Evolutionary conservation across 2,113 vertebrate species (phyloP).

Genomic region (Tamias sibiricus): DNA sequence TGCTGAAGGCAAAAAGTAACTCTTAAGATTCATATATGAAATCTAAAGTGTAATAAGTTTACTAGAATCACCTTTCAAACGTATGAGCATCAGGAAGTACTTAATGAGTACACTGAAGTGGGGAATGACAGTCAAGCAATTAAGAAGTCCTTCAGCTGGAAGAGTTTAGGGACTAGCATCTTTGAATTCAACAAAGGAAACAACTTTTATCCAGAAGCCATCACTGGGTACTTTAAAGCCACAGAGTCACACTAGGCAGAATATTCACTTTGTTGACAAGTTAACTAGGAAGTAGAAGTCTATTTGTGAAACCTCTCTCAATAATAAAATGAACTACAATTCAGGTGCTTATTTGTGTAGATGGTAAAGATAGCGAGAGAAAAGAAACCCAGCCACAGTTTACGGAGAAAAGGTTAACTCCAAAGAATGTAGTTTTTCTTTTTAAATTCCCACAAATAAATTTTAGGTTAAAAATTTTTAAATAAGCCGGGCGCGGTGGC

Average conservation of each 20-base stretch:
- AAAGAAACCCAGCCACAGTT: background rate
- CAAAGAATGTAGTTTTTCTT: background rate
- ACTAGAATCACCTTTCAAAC: background rate
- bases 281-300: constrained; percentile 9
- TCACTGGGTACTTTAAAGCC: background rate
- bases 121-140: background rate
- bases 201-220: background rate
- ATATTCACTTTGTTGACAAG: background rate
- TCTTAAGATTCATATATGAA: background rate
- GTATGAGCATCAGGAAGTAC: background rate
- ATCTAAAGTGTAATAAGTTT: background rate
- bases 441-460: background rate
- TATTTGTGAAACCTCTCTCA: background rate
- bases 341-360: background rate
- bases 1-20: constrained; percentile 14
- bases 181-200: constrained; percentile 26
- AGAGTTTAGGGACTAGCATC: background rate
- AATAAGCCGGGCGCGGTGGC: no score
- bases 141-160: background rate
- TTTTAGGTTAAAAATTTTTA: background rate
- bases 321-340: background rate
- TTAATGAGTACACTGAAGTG: background rate
- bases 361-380: background rate
- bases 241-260: no score
- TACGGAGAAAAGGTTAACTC: background rate